Base-by-base conservation (phyloP, 2,113 vertebrate species). In the Peromyscus californicus region DNA sequence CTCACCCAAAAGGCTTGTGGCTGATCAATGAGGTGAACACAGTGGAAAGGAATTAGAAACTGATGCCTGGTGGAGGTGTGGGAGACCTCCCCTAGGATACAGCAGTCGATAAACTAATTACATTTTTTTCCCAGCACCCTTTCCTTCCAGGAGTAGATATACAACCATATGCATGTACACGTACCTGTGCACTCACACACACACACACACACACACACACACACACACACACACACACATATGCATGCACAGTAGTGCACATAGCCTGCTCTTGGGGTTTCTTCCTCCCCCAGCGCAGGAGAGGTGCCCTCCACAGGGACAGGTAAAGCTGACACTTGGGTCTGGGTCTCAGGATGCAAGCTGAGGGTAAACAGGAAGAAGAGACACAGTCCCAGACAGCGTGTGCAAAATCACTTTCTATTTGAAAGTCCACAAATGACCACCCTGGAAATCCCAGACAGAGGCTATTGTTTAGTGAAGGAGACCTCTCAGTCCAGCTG, bases 311-410 rank as follows among this genome's bases (percentile, higher is more conserved):
- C 17, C 42, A 31, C 26, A 67, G 12, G 21, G 48, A 4, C 54
- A 8, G 31, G 36, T 31, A 1, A 17, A 17, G 29, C 92, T 61
- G 90, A 51, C 95, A 88, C 85, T 88, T 78, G 83, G 76, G 91
- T 94, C 94, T 94, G 88, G 72, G 22, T 21, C 94, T 89, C 70
- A 72, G 95, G 96, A 94, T 97, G 83, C 31, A 90, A 96, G 96
- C 93, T 51, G 93, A 97, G 91, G 95, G 95, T 97, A 98, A 98
- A 98, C 98, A 98, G 98, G 98, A 98, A 98, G 98, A 99, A 98
- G 99, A 99, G 99, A 99, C 98, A 98, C 98, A 98, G 99, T 99
- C 97, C 96, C 95, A 98, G 98, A 97, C 67, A 29, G 96, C 5
- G 31, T 67, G 59, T 61, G 70, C 67, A 84, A 51, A 96, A 82